Evolutionary conservation across 2,888 invertebrate species (phyloP).

Genomic region (Lepidocyrtinus sp.): DNA sequence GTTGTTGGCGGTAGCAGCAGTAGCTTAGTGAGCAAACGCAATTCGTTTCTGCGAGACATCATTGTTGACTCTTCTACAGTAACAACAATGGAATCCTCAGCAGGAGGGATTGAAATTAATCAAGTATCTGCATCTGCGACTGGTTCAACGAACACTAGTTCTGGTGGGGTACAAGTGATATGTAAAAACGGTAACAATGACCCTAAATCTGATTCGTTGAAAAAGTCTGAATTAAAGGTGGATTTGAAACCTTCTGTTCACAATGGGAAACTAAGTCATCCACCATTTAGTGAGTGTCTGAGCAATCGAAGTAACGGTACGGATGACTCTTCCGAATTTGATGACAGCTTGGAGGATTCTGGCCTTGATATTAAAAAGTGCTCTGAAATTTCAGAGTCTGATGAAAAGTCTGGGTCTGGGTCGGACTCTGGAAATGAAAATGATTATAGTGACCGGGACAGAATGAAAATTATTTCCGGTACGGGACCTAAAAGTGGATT

Average conservation of each 20-base stretch:
- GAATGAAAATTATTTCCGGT: conserved; percentile 33
- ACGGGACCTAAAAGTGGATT: conserved; percentile 54
- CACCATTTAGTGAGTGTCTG: conserved; percentile 51
- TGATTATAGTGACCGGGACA: conserved; percentile 64
- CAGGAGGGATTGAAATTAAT: conserved; percentile 36
- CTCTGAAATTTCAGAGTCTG: conserved; percentile 64
- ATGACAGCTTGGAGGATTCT: conserved; percentile 70
- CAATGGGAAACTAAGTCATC: conserved; percentile 56
- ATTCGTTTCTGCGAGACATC: conserved; percentile 66
- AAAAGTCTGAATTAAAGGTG: conserved; percentile 59
- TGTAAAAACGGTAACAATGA: conserved; percentile 40
- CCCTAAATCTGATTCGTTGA: conserved; percentile 36
- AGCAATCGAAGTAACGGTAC: conserved; percentile 55
- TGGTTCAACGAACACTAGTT: too few species aligned
- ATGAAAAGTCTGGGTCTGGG: conserved; percentile 67
- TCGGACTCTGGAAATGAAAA: conserved; percentile 70
- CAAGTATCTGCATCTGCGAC: conserved; percentile 30
- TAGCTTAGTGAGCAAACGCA: conserved; percentile 65
- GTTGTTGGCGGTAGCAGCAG: conserved; percentile 30
- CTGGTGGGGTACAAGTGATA: conserved; percentile 52
- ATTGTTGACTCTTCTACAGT: conserved; percentile 55
- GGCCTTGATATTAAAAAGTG: conserved; percentile 67
- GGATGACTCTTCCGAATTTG: conserved; percentile 65
- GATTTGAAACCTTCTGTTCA: conserved; percentile 59
- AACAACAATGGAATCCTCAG: conserved; percentile 31